These are phyloP conservation scores for Caenorhabditis brenneri DNA, from an alignment of 1,140 invertebrate genomes.

Conservation along the genomic window DNA sequence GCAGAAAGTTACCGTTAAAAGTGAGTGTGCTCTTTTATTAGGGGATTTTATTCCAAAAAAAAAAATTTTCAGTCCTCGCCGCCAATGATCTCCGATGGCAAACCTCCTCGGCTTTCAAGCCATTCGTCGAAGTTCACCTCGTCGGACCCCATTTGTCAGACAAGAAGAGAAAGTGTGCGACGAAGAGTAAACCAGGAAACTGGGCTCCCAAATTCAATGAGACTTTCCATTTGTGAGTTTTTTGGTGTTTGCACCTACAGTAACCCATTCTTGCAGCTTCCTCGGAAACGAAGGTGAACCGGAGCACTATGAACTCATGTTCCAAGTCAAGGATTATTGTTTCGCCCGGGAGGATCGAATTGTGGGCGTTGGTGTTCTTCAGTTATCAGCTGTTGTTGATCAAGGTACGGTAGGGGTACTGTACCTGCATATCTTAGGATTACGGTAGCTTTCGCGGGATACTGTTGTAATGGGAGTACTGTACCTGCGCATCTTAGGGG, in stretches of 20 bases:
- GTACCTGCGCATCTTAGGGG: too few species aligned
- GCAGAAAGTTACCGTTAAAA: constrained; percentile 99
- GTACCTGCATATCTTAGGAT: too few species aligned
- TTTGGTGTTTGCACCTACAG: not conserved
- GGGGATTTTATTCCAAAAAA: too few species aligned
- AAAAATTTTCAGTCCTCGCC: constrained; percentile 82
- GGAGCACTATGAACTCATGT: constrained; percentile 93
- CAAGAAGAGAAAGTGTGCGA: constrained; percentile 95
- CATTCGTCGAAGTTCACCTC: constrained; percentile 96
- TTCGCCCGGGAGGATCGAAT: constrained; percentile 94
- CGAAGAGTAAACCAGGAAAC: constrained; percentile 96
- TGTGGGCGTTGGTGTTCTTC: constrained; percentile 95
- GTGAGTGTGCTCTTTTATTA: too few species aligned
- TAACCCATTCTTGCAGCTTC: constrained; percentile 77
- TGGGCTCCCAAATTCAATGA: constrained; percentile 99
- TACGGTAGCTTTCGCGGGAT: too few species aligned
- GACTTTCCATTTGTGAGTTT: constrained; percentile 96
- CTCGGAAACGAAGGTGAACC: constrained; percentile 96
- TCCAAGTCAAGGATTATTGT: constrained; percentile 98
- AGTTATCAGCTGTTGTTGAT: constrained; percentile 92
- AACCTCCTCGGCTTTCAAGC: constrained; percentile 85
- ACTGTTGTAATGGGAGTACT: too few species aligned
- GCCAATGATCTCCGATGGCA: constrained; percentile 98
- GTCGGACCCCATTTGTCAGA: constrained; percentile 96
- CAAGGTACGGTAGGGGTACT: constrained; percentile 74